Conservation (phyloP, 2,797 vertebrate species). For the Anguilla marmorata region DNA sequence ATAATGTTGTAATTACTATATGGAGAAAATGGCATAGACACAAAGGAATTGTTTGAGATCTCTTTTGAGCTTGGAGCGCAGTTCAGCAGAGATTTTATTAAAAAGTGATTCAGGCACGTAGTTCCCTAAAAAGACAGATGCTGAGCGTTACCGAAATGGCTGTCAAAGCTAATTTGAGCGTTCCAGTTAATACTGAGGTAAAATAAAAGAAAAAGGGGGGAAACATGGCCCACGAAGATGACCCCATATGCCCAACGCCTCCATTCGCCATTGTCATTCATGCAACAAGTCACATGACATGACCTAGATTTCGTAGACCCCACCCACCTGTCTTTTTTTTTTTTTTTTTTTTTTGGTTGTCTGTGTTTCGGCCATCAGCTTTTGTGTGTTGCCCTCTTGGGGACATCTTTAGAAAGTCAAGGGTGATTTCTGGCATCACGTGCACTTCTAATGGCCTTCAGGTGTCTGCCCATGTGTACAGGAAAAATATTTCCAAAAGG, state of each 20-base stretch:
- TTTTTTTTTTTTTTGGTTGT: conserved; percentile 12
- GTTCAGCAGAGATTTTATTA: neutral
- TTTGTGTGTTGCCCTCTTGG: conserved; percentile 37
- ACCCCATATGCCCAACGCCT: conserved; percentile 33
- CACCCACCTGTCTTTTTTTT: neutral
- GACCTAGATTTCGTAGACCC: conserved; percentile 45
- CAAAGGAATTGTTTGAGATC: neutral
- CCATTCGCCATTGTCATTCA: conserved; percentile 44
- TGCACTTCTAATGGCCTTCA: conserved; percentile 21
- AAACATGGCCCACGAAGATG: conserved; percentile 23
- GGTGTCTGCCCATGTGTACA: neutral
- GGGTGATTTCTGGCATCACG: neutral
- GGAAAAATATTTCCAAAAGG: neutral
- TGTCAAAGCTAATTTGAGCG: conserved; percentile 38
- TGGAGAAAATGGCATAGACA: neutral
- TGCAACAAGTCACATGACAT: conserved; percentile 46
- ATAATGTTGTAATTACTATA: neutral
- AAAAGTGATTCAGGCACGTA: neutral
- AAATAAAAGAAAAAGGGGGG: conserved; percentile 34
- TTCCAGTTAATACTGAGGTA: conserved; percentile 22
- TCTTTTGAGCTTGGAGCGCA: neutral
- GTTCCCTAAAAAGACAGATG: too few relatives aligned
- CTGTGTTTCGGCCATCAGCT: conserved; percentile 22
- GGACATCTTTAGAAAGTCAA: conserved; percentile 28
- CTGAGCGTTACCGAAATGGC: conserved; percentile 9